phyloP scores from a whole-genome alignment of 2,113 vertebrate species.

The Spea multiplicata region DNA sequence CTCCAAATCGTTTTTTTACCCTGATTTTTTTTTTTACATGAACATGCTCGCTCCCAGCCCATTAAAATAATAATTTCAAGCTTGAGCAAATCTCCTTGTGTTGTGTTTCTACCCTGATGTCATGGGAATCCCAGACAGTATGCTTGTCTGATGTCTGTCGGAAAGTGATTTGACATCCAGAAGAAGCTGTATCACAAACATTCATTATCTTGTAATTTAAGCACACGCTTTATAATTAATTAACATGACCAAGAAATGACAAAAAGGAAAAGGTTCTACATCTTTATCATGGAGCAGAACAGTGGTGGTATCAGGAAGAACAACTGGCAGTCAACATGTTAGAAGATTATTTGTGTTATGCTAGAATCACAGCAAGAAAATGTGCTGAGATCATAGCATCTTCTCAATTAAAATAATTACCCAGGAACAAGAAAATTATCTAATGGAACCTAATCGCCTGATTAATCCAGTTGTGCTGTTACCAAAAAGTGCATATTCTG shows the following conservation, averaged over 20 bases:
- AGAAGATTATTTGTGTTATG: not conserved
- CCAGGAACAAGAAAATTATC: no score
- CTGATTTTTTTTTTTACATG: constrained; percentile 51
- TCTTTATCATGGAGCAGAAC: constrained; percentile 13
- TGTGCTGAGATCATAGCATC: no score
- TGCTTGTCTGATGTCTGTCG: constrained; percentile 40
- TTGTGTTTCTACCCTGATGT: constrained; percentile 26
- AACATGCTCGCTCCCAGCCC: constrained; percentile 53
- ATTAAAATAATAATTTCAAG: constrained; percentile 62
- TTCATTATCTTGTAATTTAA: constrained; percentile 48
- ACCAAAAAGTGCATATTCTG: no score
- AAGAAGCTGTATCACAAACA: constrained; percentile 37
- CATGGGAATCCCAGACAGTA: constrained; percentile 51
- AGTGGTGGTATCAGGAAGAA: not conserved
- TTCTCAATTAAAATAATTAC: no score
- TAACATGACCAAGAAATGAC: constrained; percentile 46
- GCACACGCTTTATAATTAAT: constrained; percentile 50
- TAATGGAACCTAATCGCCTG: no score
- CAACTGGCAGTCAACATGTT: not conserved
- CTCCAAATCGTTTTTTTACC: constrained; percentile 37
- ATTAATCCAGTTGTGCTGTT: no score
- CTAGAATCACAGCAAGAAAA: no score
- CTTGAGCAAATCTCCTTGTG: constrained; percentile 42
- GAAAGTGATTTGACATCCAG: constrained; percentile 35
- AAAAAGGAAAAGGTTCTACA: constrained; percentile 23